Evolutionary conservation across 2,888 invertebrate species (phyloP).

Genomic region (Leucophora obtusa): DNA sequence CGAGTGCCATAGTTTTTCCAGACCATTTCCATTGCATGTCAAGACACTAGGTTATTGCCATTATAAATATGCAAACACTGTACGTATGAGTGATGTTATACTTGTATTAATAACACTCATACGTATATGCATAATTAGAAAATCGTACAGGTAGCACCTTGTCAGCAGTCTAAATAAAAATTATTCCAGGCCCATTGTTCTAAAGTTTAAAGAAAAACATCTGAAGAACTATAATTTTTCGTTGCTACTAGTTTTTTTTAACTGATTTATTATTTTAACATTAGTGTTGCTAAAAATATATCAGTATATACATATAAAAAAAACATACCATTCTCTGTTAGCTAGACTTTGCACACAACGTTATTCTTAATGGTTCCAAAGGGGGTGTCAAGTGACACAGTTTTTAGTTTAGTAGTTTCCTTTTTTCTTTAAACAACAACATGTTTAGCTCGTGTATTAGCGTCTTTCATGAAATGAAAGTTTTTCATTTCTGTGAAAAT

Average conservation of each 20-base stretch:
- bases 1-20: no score
- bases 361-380: slow-evolving; percentile 28
- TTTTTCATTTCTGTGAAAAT: not conserved
- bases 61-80: no score
- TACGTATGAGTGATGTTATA: no score
- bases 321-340: not conserved
- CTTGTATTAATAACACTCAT: no score
- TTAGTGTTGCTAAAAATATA: slow-evolving; percentile 7
- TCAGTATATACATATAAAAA: not conserved
- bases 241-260: not conserved
- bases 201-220: no score
- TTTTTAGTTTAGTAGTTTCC: not conserved
- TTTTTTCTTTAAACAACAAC: slow-evolving; percentile 2
- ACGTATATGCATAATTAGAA: no score
- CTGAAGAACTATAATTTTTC: not conserved
- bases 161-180: no score
- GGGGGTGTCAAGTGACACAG: slow-evolving; percentile 46
- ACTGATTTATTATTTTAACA: slow-evolving; percentile 33
- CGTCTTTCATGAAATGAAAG: not conserved
- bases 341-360: not conserved
- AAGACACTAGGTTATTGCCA: no score
- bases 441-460: slow-evolving; percentile 26
- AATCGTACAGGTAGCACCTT: no score
- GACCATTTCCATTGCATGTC: no score
- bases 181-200: no score